Evolutionary conservation across 2,797 vertebrate genomes (phyloP).

Genomic region (Crypturellus tataupa): DNA sequence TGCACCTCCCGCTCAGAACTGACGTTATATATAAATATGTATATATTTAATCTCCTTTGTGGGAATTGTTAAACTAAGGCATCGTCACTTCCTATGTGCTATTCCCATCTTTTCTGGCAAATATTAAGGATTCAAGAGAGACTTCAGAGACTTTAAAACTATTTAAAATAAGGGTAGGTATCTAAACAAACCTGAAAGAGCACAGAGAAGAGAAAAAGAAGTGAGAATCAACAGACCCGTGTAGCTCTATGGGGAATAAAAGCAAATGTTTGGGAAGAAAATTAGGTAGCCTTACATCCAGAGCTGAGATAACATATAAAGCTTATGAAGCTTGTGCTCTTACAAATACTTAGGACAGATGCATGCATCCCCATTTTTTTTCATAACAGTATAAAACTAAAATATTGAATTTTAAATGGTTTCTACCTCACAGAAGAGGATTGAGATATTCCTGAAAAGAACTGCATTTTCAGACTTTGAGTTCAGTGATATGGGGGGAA

Average conservation of each 20-base stretch:
- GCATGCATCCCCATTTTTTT: not conserved
- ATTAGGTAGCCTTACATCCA: not conserved
- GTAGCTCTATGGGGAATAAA: not conserved
- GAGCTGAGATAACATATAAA: not conserved
- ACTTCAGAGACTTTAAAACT: not conserved
- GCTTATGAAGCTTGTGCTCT: not conserved
- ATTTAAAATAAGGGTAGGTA: not conserved
- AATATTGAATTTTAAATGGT: not conserved
- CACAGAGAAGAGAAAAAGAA: not conserved
- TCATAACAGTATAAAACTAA: too few relatives aligned
- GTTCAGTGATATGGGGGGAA: not conserved
- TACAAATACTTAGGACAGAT: not conserved
- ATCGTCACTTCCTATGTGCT: rapidly evolving
- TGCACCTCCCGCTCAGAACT: not conserved
- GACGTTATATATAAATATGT: not conserved
- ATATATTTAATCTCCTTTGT: not conserved
- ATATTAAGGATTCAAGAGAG: not conserved
- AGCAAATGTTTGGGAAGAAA: not conserved
- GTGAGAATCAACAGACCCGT: not conserved
- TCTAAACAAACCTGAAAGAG: not conserved
- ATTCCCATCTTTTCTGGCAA: not conserved
- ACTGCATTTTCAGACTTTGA: not conserved
- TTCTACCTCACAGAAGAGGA: not conserved
- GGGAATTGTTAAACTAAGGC: not conserved
- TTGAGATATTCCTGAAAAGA: not conserved